Conservation (phyloP, 2,797 vertebrate species). For the Chelmon rostratus region DNA sequence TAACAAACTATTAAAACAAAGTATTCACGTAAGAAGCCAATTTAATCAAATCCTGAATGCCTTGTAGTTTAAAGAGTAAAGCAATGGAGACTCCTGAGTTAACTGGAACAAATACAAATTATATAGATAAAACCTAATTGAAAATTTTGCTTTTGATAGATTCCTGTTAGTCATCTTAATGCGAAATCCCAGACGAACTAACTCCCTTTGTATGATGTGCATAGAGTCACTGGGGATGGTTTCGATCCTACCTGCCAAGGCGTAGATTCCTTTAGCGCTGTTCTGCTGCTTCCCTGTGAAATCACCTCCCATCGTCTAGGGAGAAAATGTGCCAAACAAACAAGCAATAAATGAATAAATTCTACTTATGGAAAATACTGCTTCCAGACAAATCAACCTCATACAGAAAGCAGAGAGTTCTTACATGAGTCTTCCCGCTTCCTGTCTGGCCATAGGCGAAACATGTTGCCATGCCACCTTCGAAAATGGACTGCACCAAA, state of each 20-base stretch:
- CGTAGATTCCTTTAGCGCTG: slow-evolving; percentile 93
- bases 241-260: slow-evolving; percentile 89
- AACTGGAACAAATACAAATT: background rate
- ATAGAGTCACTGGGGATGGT: background rate
- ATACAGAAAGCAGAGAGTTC: slow-evolving; percentile 77
- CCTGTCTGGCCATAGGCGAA: slow-evolving; percentile 99
- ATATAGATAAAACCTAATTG: background rate
- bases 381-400: background rate
- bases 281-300: slow-evolving; percentile 93
- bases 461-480: slow-evolving; percentile 92
- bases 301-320: slow-evolving; percentile 96
- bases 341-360: background rate
- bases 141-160: background rate
- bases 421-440: slow-evolving; percentile 98
- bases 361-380: background rate
- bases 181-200: background rate
- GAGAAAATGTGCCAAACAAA: background rate
- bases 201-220: background rate
- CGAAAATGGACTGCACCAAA: slow-evolving; percentile 94
- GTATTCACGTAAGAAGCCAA: background rate
- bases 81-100: background rate
- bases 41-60: background rate
- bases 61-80: background rate
- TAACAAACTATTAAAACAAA: slow-evolving; percentile 71
- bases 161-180: background rate